A percentile compares a stretch with the other conserved stretches of the same genome.
Evolutionary conservation across 2,113 vertebrate genomes (phyloP).

Genomic region (Malurus elegans): DNA sequence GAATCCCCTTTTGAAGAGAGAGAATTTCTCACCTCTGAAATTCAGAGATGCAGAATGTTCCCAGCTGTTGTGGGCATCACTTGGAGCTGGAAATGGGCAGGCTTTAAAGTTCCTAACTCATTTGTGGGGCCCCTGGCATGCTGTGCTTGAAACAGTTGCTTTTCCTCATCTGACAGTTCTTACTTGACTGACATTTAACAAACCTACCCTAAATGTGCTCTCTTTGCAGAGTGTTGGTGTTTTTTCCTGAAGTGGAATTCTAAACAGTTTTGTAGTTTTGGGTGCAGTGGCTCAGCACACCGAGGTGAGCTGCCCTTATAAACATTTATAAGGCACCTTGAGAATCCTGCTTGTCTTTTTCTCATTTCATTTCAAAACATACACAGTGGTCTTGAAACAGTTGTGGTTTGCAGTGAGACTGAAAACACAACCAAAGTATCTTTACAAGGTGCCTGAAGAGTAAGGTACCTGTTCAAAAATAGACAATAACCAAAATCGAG

Average conservation of each 20-base stretch:
- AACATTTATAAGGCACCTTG: neutral
- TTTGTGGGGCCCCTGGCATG: neutral
- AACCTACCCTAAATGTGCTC: rapidly evolving
- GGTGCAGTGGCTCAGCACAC: neutral
- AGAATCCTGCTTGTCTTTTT: neutral
- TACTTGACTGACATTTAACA: rapidly evolving
- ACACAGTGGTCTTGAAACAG: neutral
- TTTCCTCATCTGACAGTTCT: neutral
- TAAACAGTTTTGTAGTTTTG: neutral
- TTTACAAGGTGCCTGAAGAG: neutral
- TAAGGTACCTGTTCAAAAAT: neutral
- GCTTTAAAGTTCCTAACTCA: neutral
- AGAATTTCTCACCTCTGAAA: neutral
- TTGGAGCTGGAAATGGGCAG: neutral
- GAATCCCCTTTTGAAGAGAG: neutral
- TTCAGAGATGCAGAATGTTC: neutral
- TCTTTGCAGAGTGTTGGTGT: neutral
- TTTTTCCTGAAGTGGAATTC: neutral
- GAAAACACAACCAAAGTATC: neutral
- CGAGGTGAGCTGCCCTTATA: neutral
- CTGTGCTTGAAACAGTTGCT: neutral
- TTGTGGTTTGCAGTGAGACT: neutral
- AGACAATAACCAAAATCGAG: neutral
- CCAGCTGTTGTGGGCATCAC: neutral
- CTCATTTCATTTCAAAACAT: neutral